Conservation (phyloP, 92 coral and sea anemone species). For the Phenganax stokvisi region DNA sequence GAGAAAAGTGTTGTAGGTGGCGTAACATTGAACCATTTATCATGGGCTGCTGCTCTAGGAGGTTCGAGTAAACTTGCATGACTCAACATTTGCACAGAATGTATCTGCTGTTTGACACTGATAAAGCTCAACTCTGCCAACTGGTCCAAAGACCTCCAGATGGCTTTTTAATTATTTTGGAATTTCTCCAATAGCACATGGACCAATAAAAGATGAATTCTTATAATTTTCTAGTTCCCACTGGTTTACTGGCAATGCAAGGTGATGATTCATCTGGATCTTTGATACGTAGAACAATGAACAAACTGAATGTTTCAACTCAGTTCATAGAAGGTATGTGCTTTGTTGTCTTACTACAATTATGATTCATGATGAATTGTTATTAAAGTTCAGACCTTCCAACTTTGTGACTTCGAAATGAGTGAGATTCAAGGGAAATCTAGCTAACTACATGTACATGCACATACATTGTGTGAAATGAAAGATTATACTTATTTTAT, state of each 20-base stretch:
- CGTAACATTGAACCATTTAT: slow-evolving; percentile 28
- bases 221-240: slow-evolving; percentile 15
- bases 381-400: not conserved
- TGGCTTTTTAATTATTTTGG: not conserved
- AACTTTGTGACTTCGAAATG: too few relatives aligned
- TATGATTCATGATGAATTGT: too few relatives aligned
- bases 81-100: not conserved
- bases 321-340: slow-evolving; percentile 22
- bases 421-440: too few relatives aligned
- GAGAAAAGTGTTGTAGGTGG: slow-evolving; percentile 34
- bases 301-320: slow-evolving; percentile 16
- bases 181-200: not conserved
- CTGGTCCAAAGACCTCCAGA: too few relatives aligned
- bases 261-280: slow-evolving; percentile 28
- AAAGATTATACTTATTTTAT: too few relatives aligned
- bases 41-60: slow-evolving; percentile 38
- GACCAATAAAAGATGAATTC: not conserved
- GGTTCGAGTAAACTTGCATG: not conserved
- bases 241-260: slow-evolving; percentile 33
- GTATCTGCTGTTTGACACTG: not conserved
- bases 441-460: too few relatives aligned
- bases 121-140: not conserved
- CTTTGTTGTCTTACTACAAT: not conserved
- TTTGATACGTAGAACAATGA: slow-evolving; percentile 29
- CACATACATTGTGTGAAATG: too few relatives aligned